A percentile compares a stretch with the other conserved stretches of the same genome.
phyloP scores from a whole-genome alignment of 2,797 vertebrate species.

The Lepilemur ruficaudatus region DNA sequence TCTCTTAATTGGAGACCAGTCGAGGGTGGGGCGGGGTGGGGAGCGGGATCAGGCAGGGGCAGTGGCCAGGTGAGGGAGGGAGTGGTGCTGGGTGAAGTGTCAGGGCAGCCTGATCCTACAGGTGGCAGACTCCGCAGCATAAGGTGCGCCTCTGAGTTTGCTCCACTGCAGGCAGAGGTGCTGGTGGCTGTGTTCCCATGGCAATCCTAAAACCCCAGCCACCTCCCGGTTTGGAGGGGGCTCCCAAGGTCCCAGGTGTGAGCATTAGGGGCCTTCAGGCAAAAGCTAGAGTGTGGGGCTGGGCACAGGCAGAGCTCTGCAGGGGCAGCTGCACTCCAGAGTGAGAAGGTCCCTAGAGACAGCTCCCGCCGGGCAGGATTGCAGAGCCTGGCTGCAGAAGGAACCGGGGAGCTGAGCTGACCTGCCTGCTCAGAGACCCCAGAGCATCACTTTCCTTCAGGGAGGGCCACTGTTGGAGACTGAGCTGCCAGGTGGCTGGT shows the following conservation, averaged over 20 bases:
- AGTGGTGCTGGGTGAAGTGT: too few species aligned
- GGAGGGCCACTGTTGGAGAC: neutral
- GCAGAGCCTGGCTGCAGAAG: neutral
- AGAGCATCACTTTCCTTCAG: neutral
- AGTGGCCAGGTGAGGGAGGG: neutral
- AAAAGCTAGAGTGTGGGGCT: neutral
- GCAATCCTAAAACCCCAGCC: neutral
- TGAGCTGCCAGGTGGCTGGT: neutral
- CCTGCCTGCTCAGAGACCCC: neutral
- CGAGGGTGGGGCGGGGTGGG: fast-evolving
- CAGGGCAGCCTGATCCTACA: neutral
- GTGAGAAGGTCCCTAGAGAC: neutral
- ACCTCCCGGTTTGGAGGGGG: neutral
- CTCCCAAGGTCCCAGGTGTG: neutral
- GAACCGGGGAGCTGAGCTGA: neutral
- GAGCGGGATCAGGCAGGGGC: neutral
- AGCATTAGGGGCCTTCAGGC: neutral
- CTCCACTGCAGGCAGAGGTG: neutral
- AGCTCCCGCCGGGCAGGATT: neutral
- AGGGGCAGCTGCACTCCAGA: neutral
- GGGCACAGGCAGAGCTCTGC: fast-evolving
- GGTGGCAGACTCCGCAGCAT: neutral
- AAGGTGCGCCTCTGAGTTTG: neutral
- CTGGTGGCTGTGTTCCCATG: neutral
- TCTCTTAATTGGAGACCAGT: neutral